Base-by-base conservation (phyloP, 2,113 vertebrate genomes). In the Cacatua alba region DNA sequence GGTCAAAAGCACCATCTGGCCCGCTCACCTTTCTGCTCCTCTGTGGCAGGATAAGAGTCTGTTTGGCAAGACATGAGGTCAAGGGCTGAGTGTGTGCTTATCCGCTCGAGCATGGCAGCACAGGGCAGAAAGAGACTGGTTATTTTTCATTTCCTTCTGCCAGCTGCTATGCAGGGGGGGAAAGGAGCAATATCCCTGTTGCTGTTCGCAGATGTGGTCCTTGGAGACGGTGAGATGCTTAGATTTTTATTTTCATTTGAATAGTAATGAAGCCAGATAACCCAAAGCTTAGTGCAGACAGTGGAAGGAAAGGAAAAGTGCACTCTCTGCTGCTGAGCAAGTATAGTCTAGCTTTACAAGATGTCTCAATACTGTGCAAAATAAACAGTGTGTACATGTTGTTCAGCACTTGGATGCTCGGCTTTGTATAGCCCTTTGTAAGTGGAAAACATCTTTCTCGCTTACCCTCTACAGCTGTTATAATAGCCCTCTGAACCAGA, bases 1-100 rank as follows among this genome's bases (percentile, higher is more conserved):
- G 57, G 49, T 2, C 31, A 16, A 89, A 80, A 78, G 25, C 77
- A n/a, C 83, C 86, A 25, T 92, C 89, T 83, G 96, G 39, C 44
- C 89, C 2, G 1, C 48, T 92, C 76, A 31, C 68, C 91, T 63
- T 37, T 29, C 68, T 0, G 2, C 53, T 81, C 57, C 59, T 65
- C 68, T 24, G 29, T 3, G 69, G 53, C 37, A 6, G 28, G 44
- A 28, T 9, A 16, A 53, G 74, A 7, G 41, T 31, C 59, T 96
- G 59, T 12, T 46, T 6, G 31, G 80, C 68, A 14, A 62, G 91
- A 41, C 1, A 10, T 3, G 83, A 84, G 68, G 82, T 81, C 74
- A 64, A 57, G 75, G 78, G 60, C 72, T 29, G 82, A 46, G 68
- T 0, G 79, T 4, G 64, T 41, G 49, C n/a, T 24, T 77, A 19